phyloP scores from a whole-genome alignment of 2,797 vertebrate genomes.

The Tragopan temminckii region DNA sequence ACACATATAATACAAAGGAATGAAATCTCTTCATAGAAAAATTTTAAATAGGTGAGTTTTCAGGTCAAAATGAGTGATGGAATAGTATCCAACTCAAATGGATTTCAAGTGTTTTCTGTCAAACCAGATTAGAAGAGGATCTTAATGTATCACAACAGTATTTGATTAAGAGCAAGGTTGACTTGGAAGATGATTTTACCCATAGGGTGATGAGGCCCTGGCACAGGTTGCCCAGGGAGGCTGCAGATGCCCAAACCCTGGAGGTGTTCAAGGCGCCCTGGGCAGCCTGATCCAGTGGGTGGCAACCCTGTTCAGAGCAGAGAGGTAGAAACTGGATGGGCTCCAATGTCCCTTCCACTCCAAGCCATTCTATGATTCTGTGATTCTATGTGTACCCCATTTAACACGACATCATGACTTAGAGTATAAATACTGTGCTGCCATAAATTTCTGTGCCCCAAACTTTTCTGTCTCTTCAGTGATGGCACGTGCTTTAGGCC shows the following conservation, averaged over 20 bases:
- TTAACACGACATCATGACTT: not conserved
- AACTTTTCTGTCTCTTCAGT: not conserved
- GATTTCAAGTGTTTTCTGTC: not conserved
- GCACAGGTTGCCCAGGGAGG: no score
- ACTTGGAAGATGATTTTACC: no score
- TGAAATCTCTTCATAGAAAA: not conserved
- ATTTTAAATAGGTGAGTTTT: not conserved
- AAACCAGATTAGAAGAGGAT: no score
- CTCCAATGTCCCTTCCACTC: no score
- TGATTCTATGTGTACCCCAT: not conserved
- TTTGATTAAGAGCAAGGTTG: not conserved
- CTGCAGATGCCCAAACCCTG: no score
- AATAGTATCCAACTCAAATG: rapidly evolving
- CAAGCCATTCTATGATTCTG: no score
- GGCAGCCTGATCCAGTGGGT: no score
- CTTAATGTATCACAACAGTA: not conserved
- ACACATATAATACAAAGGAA: not conserved
- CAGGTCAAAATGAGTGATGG: not conserved
- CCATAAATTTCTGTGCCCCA: not conserved
- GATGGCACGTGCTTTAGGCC: not conserved
- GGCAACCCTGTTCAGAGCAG: no score
- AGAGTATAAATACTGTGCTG: rapidly evolving
- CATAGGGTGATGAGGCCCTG: no score
- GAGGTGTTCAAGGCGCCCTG: no score
- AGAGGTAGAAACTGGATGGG: no score